These are phyloP conservation scores for Drosophila quinaria DNA, from an alignment of 2,888 invertebrate genomes.

Conservation along the genomic window DNA sequence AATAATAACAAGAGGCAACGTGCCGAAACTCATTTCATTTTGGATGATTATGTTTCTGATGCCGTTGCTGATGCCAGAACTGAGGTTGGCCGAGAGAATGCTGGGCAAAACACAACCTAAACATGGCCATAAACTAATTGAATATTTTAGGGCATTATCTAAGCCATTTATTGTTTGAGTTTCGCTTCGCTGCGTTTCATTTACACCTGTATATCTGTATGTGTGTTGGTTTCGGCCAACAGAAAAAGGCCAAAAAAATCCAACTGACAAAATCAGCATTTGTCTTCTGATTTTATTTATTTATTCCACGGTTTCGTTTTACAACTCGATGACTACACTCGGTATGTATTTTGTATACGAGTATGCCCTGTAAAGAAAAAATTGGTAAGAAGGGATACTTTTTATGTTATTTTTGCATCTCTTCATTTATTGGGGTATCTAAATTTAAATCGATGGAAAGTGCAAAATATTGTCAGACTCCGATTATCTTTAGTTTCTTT, in stretches of 20 bases:
- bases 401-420: too few relatives aligned
- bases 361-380: conserved; percentile 4
- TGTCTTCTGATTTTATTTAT: conserved; percentile 74
- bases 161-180: conserved; percentile 78
- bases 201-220: conserved; percentile 59
- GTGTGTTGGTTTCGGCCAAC: neutral
- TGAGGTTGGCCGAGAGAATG: conserved; percentile 17
- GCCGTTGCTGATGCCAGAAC: neutral
- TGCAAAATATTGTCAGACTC: too few relatives aligned
- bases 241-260: conserved; percentile 29
- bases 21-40: conserved; percentile 61
- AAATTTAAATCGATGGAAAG: too few relatives aligned
- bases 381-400: neutral
- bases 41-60: conserved; percentile 51
- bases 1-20: conserved; percentile 59
- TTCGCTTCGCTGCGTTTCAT: conserved; percentile 75
- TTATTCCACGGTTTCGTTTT: conserved; percentile 63
- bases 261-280: conserved; percentile 56
- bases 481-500: too few relatives aligned
- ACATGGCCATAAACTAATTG: conserved; percentile 79
- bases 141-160: conserved; percentile 79
- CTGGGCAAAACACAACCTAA: conserved; percentile 37
- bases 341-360: neutral
- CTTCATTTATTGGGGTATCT: too few relatives aligned
- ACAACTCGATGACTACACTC: conserved; percentile 36